Evolutionary conservation across 2,113 vertebrate species (phyloP), one percentile per base, ranked within the genome.

Genomic region (Hyla sarda): DNA sequence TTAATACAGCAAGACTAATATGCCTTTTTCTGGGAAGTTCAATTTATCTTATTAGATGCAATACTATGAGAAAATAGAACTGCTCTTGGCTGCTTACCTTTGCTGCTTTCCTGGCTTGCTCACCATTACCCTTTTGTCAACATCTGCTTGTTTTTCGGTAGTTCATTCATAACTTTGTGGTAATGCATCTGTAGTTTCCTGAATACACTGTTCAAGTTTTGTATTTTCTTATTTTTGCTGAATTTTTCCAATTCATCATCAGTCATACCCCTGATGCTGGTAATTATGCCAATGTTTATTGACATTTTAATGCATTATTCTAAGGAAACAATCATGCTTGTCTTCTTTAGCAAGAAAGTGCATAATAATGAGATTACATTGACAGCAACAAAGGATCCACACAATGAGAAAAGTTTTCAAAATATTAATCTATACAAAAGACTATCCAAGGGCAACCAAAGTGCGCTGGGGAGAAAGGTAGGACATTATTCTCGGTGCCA

Each of bases 281-380:
- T 81, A 81, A 65, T 81, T 62, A 47, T 62, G 56, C 56, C 56
- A 65, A 81, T 62, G 78, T 65, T 81, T 62, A 81, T 65, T 81
- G 78, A 81, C 58, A 62, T 81, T 81, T 65, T 81, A 65, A 81
- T 81, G 78, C 58, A 65, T 47, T 81, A 62, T 81, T 28, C 37
- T 11, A n/a, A 62, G 47, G 74, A 76, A 76, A 52, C 74, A 54
- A 81, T 80, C 23, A 80, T 80, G n/a, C 37, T 80, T 60, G 52
- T 80, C 54, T 60, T 80, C 54, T 54, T 54, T 23, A 34, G 28
- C 28, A 56, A 77, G 47, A 56, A 32, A 80, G 54, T 28, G 37
- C 78, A 81, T 60, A 65, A n/a, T 81, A 81, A 81, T 81, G 56
- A 81, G 56, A 81, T 81, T 81, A 81, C 37, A 62, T 4, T 41